Conservation (phyloP, 2,797 vertebrate species). For the Sylvilagus floridanus region DNA sequence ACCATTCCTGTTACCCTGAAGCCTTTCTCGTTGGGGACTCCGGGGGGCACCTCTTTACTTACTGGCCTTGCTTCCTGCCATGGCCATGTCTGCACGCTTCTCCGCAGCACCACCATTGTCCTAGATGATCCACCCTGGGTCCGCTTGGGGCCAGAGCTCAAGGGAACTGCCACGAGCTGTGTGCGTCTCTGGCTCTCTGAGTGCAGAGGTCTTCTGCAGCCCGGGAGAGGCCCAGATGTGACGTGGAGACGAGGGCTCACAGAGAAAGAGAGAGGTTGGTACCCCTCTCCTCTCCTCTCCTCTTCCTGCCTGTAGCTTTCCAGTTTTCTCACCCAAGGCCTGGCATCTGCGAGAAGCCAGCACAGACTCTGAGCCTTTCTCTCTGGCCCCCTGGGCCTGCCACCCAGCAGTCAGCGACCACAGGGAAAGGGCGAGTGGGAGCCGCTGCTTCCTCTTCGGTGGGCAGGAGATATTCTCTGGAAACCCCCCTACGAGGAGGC, state of each 20-base stretch:
- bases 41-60: not conserved
- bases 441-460: constrained; percentile 65
- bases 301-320: not conserved
- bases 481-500: constrained; percentile 7
- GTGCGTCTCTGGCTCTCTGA: not conserved
- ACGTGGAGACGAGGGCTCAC: fast-evolving
- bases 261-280: not conserved
- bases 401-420: not conserved
- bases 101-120: fast-evolving
- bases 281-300: fast-evolving
- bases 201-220: fast-evolving
- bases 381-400: not conserved
- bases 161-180: fast-evolving
- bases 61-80: not conserved
- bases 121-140: fast-evolving
- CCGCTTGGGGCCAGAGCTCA: not conserved
- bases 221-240: not conserved
- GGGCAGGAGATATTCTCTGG: not conserved
- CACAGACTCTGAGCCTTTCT: not conserved
- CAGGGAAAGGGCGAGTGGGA: not conserved
- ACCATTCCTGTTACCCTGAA: not conserved
- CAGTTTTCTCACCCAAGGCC: not conserved
- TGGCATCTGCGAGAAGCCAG: not conserved
- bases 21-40: not conserved
- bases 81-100: not conserved